These are phyloP conservation scores for Bubo bubo DNA, from an alignment of 2,113 vertebrate species.

Conservation along the genomic window DNA sequence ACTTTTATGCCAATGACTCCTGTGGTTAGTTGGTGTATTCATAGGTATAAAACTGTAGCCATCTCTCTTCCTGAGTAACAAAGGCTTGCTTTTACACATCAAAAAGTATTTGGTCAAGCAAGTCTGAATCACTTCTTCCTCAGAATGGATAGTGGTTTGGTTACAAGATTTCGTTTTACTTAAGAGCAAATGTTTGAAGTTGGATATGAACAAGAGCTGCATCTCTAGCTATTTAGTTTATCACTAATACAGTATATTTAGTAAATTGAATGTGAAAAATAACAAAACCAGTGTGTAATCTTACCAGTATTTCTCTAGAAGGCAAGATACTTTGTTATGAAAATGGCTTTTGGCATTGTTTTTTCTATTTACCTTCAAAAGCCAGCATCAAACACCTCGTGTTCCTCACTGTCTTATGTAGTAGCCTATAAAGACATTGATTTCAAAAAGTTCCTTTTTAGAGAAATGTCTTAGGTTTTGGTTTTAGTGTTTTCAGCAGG, in stretches of 20 bases:
- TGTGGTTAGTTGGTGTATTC: conserved; percentile 64
- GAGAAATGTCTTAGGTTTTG: conserved; percentile 57
- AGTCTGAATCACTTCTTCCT: conserved; percentile 58
- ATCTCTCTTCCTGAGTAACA: conserved; percentile 42
- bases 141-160: conserved; percentile 43
- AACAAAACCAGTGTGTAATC: conserved; percentile 62
- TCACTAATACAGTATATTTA: conserved; percentile 52
- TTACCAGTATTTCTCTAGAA: conserved; percentile 70
- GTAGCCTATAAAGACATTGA: not conserved
- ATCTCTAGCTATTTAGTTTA: conserved; percentile 61
- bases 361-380: conserved; percentile 59
- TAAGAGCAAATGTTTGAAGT: conserved; percentile 49
- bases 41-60: conserved; percentile 67
- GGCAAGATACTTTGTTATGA: conserved; percentile 40
- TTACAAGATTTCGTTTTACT: conserved; percentile 50
- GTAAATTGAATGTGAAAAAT: conserved; percentile 51
- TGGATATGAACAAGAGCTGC: conserved; percentile 61
- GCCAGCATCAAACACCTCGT: conserved; percentile 56
- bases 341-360: conserved; percentile 49
- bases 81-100: conserved; percentile 56
- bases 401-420: conserved; percentile 42
- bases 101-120: conserved; percentile 35
- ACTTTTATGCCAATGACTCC: conserved; percentile 68
- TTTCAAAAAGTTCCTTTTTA: conserved; percentile 35
- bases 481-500: conserved; percentile 56